phyloP scores from a whole-genome alignment of 64 coral and sea anemone genomes.

The Montipora sp. region DNA sequence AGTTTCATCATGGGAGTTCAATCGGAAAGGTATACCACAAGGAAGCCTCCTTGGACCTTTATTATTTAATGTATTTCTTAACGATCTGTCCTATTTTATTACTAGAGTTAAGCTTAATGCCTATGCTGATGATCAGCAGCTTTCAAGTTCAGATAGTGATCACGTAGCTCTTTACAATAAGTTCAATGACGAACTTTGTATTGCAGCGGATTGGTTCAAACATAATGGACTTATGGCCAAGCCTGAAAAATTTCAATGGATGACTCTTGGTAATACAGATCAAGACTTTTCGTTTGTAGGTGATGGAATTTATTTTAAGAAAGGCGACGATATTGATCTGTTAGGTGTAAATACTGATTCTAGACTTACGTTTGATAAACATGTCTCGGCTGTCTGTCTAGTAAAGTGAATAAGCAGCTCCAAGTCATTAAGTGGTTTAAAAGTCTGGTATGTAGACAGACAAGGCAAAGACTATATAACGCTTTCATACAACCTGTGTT shows the following conservation, averaged over 20 bases:
- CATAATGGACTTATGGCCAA: background rate
- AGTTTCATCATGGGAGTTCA: conserved; percentile 1
- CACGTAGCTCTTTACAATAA: background rate
- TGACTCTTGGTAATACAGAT: background rate
- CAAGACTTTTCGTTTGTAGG: background rate
- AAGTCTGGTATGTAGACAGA: conserved; percentile 3
- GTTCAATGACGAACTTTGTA: background rate
- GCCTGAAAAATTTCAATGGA: background rate
- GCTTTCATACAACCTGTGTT: conserved; percentile 44
- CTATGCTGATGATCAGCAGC: background rate
- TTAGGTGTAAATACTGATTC: background rate
- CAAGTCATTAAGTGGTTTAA: conserved; percentile 48
- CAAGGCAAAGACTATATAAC: conserved; percentile 30
- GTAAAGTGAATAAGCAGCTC: conserved; percentile 36
- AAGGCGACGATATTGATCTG: background rate
- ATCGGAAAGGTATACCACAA: background rate
- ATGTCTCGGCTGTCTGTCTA: background rate
- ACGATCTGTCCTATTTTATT: conserved; percentile 1
- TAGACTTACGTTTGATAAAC: conserved; percentile 5
- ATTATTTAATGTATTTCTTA: conserved; percentile 11
- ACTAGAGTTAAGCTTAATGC: background rate
- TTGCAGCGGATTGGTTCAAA: conserved; percentile 5
- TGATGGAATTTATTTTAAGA: background rate
- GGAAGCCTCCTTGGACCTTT: background rate
- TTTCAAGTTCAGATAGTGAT: background rate